Conservation (phyloP, 2,113 vertebrate genomes). For the Chaetura pelagica region DNA sequence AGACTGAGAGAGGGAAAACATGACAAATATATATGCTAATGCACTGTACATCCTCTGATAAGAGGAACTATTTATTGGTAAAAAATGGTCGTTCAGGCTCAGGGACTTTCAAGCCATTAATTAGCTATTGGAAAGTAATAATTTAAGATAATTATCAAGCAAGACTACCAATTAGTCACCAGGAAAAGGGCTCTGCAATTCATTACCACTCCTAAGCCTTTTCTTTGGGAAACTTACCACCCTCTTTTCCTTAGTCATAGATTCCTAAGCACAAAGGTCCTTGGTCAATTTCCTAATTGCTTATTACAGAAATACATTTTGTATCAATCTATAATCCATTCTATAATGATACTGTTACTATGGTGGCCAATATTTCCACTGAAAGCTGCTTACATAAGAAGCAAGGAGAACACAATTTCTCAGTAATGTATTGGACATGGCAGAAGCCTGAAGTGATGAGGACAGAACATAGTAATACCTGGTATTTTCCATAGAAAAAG, state of each 20-base stretch:
- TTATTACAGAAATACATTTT: slow-evolving; percentile 3
- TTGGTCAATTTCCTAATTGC: not conserved
- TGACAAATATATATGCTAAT: not conserved
- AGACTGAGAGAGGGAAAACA: not conserved
- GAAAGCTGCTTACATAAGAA: not conserved
- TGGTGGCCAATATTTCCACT: not conserved
- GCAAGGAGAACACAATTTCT: not conserved
- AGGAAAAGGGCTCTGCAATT: not conserved
- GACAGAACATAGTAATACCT: slow-evolving; percentile 77
- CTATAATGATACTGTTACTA: not conserved
- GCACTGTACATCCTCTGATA: not conserved
- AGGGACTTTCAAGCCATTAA: slow-evolving; percentile 15
- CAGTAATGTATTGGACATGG: not conserved
- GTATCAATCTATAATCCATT: not conserved
- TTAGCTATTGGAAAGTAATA: not conserved
- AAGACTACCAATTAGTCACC: slow-evolving; percentile 30
- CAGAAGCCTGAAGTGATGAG: not conserved
- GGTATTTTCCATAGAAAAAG: slow-evolving; percentile 91
- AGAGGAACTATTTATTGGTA: not conserved
- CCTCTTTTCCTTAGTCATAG: not conserved
- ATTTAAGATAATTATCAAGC: slow-evolving; percentile 3
- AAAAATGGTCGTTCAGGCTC: not conserved
- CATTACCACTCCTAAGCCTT: not conserved
- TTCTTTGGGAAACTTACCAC: not conserved
- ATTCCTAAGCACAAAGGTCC: not conserved